A percentile compares a stretch with the other conserved stretches of the same genome.
phyloP scores from a whole-genome alignment of 1,140 invertebrate species.

The Zaprionus inermis region DNA sequence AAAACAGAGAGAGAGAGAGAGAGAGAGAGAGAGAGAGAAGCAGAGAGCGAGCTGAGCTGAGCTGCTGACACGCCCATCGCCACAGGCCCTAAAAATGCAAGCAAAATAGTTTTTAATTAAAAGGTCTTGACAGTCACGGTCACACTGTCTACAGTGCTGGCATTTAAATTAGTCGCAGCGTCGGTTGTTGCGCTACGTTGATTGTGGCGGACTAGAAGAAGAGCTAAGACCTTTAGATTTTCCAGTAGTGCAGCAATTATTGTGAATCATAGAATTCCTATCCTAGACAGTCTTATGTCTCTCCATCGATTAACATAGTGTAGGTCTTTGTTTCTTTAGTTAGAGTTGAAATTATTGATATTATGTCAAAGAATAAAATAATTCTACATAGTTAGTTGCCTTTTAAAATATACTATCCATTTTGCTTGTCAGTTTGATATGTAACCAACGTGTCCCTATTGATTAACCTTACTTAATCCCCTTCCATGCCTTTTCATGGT shows the following conservation, averaged over 20 bases:
- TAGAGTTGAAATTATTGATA: too few species aligned
- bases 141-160: conserved; percentile 50
- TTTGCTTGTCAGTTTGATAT: background rate
- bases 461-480: conserved; percentile 17
- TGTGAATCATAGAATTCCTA: too few species aligned
- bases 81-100: conserved; percentile 71
- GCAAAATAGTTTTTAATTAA: conserved; percentile 83
- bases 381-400: background rate
- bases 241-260: background rate
- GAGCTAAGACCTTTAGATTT: background rate
- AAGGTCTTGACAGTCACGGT: conserved; percentile 63
- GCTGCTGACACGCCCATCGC: conserved; percentile 54
- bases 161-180: conserved; percentile 39
- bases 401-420: background rate
- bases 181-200: background rate
- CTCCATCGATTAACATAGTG: too few species aligned
- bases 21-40: background rate
- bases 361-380: too few species aligned
- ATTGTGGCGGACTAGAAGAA: background rate
- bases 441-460: background rate
- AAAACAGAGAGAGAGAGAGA: conserved; percentile 4
- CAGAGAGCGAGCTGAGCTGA: background rate
- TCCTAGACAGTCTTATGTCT: too few species aligned
- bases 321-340: too few species aligned
- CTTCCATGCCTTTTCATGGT: conserved; percentile 10